Conservation (phyloP, 1,140 invertebrate species). For the Pseudomyrmex dendroicus region DNA sequence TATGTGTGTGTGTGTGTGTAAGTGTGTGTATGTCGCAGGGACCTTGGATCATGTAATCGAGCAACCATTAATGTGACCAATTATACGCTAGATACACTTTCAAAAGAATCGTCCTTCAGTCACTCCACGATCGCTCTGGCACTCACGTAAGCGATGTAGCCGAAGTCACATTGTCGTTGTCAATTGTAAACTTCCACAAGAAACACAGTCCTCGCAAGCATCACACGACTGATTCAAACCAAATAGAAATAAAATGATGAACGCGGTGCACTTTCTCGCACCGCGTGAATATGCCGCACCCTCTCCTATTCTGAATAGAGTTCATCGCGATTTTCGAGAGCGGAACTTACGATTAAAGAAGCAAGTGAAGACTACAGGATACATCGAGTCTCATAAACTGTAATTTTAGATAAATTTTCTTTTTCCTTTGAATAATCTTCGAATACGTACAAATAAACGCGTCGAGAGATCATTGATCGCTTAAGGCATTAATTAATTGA, state of each 20-base stretch:
- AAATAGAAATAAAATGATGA: slow-evolving; percentile 56
- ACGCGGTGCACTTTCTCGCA: slow-evolving; percentile 38
- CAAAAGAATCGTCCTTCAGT: slow-evolving; percentile 62
- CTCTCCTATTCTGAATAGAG: slow-evolving; percentile 59
- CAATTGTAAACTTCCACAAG: slow-evolving; percentile 68
- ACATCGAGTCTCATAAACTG: not conserved
- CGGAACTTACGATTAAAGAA: slow-evolving; percentile 6
- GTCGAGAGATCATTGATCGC: not conserved
- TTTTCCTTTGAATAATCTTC: not conserved
- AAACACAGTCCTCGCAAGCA: slow-evolving; percentile 68
- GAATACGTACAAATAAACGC: not conserved
- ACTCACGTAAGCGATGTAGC: slow-evolving; percentile 70
- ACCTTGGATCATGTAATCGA: not conserved
- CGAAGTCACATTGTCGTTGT: slow-evolving; percentile 73
- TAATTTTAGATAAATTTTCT: not conserved
- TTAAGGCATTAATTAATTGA: not conserved
- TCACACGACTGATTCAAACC: slow-evolving; percentile 68
- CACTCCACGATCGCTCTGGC: slow-evolving; percentile 72
- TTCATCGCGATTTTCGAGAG: slow-evolving; percentile 5
- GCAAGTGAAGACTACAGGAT: slow-evolving; percentile 19
- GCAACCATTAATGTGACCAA: slow-evolving; percentile 67
- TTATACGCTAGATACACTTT: slow-evolving; percentile 64
- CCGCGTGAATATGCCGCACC: slow-evolving; percentile 63
- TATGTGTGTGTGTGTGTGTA: no score
- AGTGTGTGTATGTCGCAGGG: not conserved